Percentiles rank a stretch among this genome's conserved stretches.
Conservation (phyloP, 2,888 invertebrate genomes). For the Epinotia nisella region DNA sequence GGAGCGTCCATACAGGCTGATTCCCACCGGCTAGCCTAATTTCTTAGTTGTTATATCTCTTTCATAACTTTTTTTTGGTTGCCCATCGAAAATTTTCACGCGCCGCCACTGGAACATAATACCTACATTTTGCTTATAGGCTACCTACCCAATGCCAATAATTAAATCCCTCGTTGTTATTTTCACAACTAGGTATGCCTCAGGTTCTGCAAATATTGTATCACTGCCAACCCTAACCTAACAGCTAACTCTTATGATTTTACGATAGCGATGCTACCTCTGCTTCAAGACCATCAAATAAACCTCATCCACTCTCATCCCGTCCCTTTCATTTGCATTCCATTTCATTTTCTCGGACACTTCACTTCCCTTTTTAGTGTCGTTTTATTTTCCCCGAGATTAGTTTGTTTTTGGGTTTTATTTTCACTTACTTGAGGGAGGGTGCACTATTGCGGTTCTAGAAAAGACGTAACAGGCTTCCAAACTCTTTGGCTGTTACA, state of each 20-base stretch:
- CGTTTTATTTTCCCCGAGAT: conserved; percentile 43
- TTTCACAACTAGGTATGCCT: no score
- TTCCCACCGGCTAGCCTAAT: no score
- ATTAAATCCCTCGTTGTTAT: no score
- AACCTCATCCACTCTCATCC: conserved; percentile 33
- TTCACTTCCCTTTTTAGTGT: conserved; percentile 43
- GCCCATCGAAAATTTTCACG: no score
- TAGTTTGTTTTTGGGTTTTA: conserved; percentile 45
- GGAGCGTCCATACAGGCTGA: no score
- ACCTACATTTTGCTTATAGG: no score
- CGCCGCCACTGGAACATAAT: no score
- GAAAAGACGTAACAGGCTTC: not conserved
- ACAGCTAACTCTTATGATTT: conserved; percentile 10
- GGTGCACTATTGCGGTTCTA: conserved; percentile 43
- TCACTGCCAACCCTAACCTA: conserved; percentile 1
- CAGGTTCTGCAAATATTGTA: conserved; percentile 27
- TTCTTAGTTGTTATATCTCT: no score
- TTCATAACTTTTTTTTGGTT: no score
- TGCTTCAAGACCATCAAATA: conserved; percentile 22
- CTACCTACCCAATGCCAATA: no score
- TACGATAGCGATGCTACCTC: no score
- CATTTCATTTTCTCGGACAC: conserved; percentile 46
- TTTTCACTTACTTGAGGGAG: conserved; percentile 35
- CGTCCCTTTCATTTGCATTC: conserved; percentile 46
- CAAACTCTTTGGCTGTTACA: not conserved